Conservation (phyloP, 1,140 invertebrate genomes). For the Caenorhabditis latens region DNA sequence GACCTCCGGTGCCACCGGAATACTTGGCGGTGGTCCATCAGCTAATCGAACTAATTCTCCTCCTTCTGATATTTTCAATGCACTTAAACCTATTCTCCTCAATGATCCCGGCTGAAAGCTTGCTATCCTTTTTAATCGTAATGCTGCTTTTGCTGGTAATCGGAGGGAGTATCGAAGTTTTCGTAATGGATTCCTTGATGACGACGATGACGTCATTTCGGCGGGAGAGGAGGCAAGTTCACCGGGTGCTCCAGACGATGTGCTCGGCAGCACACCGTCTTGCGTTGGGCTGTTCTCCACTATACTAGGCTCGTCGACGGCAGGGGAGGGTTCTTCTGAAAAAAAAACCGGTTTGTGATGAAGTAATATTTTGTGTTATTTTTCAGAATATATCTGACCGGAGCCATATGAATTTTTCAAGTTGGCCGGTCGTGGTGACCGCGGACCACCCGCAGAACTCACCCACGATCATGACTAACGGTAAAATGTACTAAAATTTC, state of each 20-base stretch:
- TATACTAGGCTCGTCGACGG: conserved; percentile 12
- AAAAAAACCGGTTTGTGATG: not conserved
- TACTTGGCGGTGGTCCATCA: not conserved
- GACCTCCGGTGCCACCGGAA: conserved; percentile 37
- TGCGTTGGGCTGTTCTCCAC: conserved; percentile 4
- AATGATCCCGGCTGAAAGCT: conserved; percentile 53
- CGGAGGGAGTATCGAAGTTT: conserved; percentile 38
- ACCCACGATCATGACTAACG: too few relatives aligned
- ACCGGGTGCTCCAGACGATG: conserved; percentile 4
- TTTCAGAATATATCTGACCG: too few relatives aligned
- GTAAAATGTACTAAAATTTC: too few relatives aligned
- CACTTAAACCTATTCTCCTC: conserved; percentile 48
- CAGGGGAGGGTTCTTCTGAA: not conserved
- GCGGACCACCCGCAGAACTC: too few relatives aligned
- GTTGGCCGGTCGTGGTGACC: too few relatives aligned
- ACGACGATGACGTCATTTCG: conserved; percentile 36
- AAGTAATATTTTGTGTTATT: not conserved
- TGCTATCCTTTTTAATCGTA: conserved; percentile 58
- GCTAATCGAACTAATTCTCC: not conserved
- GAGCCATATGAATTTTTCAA: too few relatives aligned
- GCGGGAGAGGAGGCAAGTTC: not conserved
- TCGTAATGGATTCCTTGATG: conserved; percentile 20
- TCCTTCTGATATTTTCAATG: conserved; percentile 19
- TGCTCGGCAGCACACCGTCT: conserved; percentile 37
- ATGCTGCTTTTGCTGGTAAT: conserved; percentile 50